A percentile compares a stretch with the other conserved stretches of the same genome.
Evolutionary conservation across 1,140 invertebrate genomes (phyloP).

Genomic region (Diachasmimorpha longicaudata): DNA sequence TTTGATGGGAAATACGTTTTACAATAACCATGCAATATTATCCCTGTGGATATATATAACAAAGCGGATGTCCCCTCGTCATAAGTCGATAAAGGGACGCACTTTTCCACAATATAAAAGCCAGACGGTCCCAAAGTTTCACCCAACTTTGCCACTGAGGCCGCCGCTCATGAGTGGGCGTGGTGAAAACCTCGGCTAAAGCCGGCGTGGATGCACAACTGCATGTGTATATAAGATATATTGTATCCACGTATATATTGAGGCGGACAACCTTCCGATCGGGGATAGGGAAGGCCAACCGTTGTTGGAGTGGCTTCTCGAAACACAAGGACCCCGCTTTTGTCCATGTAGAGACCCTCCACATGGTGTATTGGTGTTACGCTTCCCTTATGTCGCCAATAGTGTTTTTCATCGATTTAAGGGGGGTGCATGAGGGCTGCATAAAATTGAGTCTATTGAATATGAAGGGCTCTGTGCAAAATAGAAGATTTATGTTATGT

Average conservation of each 20-base stretch:
- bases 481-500: not conserved
- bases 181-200: conserved; percentile 8
- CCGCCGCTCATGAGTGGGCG: conserved; percentile 12
- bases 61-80: too few species aligned
- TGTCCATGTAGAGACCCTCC: not conserved
- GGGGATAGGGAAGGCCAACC: not conserved
- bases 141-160: conserved; percentile 9
- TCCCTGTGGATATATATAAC: too few species aligned
- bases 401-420: not conserved
- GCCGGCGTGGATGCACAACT: not conserved
- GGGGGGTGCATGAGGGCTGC: not conserved
- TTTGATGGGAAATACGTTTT: too few species aligned
- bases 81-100: not conserved
- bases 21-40: too few species aligned
- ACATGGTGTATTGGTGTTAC: not conserved
- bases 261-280: not conserved
- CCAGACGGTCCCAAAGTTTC: not conserved
- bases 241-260: conserved; percentile 4
- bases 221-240: conserved; percentile 7
- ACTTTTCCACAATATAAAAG: not conserved
- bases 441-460: not conserved
- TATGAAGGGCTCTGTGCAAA: not conserved
- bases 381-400: not conserved
- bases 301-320: not conserved
- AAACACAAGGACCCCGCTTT: conserved; percentile 1